These are phyloP conservation scores for Cyrtodaria siliqua DNA, from an alignment of 2,888 invertebrate genomes.

Conservation along the genomic window DNA sequence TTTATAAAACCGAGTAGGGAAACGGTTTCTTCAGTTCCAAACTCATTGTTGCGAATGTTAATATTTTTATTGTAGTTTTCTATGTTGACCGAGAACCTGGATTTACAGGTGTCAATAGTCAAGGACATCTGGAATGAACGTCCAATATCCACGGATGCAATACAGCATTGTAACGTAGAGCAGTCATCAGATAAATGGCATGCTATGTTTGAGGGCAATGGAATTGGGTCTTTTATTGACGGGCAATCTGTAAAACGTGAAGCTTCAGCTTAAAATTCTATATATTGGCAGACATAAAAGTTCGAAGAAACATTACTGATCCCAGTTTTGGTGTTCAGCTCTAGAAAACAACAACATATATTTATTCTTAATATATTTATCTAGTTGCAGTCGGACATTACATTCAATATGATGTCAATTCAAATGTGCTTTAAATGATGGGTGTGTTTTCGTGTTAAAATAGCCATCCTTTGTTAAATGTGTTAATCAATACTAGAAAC, in stretches of 20 bases:
- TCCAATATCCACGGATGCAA: slow-evolving; percentile 23
- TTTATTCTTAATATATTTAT: no score
- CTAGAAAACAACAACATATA: no score
- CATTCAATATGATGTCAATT: no score
- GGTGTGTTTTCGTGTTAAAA: no score
- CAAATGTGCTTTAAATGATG: no score
- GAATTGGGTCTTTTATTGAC: background rate
- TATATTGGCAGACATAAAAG: no score
- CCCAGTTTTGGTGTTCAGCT: no score
- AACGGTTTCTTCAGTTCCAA: background rate
- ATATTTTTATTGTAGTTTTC: background rate
- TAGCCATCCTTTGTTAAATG: no score
- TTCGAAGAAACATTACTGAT: no score
- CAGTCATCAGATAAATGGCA: slow-evolving; percentile 50
- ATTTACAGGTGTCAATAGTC: slow-evolving; percentile 24
- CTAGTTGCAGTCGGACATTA: no score
- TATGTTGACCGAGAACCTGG: slow-evolving; percentile 7
- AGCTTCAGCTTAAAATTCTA: no score
- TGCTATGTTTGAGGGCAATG: slow-evolving; percentile 10
- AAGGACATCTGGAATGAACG: slow-evolving; percentile 27
- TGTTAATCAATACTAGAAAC: no score
- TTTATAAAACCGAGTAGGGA: slow-evolving; percentile 21
- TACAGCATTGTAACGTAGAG: slow-evolving; percentile 48
- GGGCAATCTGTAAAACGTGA: slow-evolving; percentile 28
- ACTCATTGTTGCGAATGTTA: background rate